Evolutionary conservation across 2,113 vertebrate genomes (phyloP), one percentile per base, ranked within the genome.

Genomic region (Lasiurus borealis): DNA sequence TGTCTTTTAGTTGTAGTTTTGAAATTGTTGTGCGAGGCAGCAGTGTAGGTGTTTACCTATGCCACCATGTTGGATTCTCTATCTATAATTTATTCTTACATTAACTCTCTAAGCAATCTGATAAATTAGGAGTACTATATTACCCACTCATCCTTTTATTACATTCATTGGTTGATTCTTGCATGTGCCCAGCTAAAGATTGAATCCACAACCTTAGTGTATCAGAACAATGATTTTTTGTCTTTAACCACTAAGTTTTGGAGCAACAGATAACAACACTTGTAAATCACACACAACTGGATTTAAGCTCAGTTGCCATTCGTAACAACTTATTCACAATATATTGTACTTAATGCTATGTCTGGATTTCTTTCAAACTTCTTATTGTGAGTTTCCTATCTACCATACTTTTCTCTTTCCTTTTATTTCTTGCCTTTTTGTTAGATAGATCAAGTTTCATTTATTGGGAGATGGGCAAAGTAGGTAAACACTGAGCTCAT

Each of bases 301-400:
- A 40, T 83, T 85, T 91, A 90, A 86, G 44, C 13, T 40, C 31
- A 48, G 25, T 84, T 93, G 75, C 7, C 40, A 62, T 34, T 54
- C 23, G 4, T 62, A 52, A 93, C 71, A 75, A 81, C 3, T 2
- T 76, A 69, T 44, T 82, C 50, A 78, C 8, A 80, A 59, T 59
- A 40, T 71, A 40, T 78, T 72, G 12, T 57, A 57, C 29, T 68
- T 82, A 68, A 54, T 71, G 12, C 73, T 48, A 52, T 8, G 14
- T 50, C 46, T 54, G 21, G 7, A 69, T 85, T 11, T 18, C 31
- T 57, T 81, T 8, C 77, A 75, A 76, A 89, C 34, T 66, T 19
- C 34, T 64, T 91, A 77, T 69, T 93, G 88, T 52, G 59, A 54
- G 27, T 71, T 72, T 95, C 36, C 54, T 88, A 6, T 25, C 66